Conservation (phyloP, 2,797 vertebrate genomes). For the Girardinus metallicus region DNA sequence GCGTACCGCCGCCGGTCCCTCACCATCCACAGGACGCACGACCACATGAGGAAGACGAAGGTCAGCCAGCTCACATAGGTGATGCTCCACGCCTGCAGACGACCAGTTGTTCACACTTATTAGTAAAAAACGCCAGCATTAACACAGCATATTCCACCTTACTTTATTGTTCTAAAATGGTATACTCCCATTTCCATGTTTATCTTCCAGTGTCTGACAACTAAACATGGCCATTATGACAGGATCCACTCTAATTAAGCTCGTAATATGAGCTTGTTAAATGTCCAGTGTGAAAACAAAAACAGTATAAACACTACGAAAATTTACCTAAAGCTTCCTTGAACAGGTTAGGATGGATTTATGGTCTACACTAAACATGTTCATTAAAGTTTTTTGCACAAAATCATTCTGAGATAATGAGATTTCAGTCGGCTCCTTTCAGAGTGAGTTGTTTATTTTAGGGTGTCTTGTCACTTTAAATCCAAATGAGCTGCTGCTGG, state of each 20-base stretch:
- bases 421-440: too few relatives aligned
- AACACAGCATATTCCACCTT: neutral
- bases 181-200: neutral
- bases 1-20: conserved; percentile 91
- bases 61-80: conserved; percentile 97
- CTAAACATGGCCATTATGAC: neutral
- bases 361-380: too few relatives aligned
- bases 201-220: neutral
- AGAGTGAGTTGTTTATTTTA: too few relatives aligned
- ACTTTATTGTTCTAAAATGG: neutral
- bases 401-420: too few relatives aligned
- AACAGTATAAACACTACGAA: neutral
- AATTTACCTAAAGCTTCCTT: neutral
- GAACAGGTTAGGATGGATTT: too few relatives aligned
- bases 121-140: neutral
- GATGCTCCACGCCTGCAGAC: conserved; percentile 88
- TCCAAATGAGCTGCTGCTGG: too few relatives aligned
- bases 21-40: conserved; percentile 95
- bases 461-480: too few relatives aligned
- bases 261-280: neutral
- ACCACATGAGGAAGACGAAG: conserved; percentile 92
- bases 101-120: neutral
- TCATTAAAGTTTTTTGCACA: too few relatives aligned
- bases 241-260: neutral
- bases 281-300: neutral